These are phyloP conservation scores for Bos javanicus DNA, from an alignment of 2,113 vertebrate genomes.

Conservation along the genomic window DNA sequence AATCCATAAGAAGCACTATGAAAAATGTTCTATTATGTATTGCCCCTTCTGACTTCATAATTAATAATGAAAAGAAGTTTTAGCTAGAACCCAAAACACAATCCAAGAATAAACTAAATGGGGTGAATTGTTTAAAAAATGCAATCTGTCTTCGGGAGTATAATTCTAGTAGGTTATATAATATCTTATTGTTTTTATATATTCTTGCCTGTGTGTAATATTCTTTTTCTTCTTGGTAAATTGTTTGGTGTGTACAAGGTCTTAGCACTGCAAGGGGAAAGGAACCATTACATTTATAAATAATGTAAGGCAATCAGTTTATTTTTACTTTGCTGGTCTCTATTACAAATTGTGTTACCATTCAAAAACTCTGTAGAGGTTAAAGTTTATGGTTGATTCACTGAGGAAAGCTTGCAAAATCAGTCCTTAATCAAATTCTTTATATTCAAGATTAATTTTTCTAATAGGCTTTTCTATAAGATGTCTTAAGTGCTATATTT, in stretches of 20 bases:
- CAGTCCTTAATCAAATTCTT: not conserved
- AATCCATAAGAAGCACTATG: not conserved
- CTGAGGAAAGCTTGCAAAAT: constrained; percentile 34
- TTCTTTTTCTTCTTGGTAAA: not conserved
- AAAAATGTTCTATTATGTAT: not conserved
- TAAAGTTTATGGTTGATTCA: constrained; percentile 36
- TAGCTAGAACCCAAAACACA: constrained; percentile 64
- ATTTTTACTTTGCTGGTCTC: constrained; percentile 44
- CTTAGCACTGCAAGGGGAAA: constrained; percentile 29
- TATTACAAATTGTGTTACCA: constrained; percentile 22
- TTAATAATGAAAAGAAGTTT: constrained; percentile 37
- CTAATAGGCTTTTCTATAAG: not conserved
- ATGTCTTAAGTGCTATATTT: not conserved
- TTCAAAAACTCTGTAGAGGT: constrained; percentile 17
- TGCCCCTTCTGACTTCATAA: not conserved
- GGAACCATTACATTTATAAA: constrained; percentile 28
- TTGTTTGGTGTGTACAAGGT: constrained; percentile 35
- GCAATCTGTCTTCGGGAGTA: constrained; percentile 51
- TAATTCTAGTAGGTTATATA: constrained; percentile 41
- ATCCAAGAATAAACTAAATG: constrained; percentile 47
- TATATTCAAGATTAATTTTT: not conserved
- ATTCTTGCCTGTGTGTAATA: constrained; percentile 26
- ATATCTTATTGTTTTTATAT: constrained; percentile 56
- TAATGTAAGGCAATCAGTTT: constrained; percentile 43
- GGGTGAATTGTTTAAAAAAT: constrained; percentile 63